Percentiles rank a stretch among this genome's conserved stretches.
Conservation (phyloP, 2,113 vertebrate genomes). For the Zapornia atra region DNA sequence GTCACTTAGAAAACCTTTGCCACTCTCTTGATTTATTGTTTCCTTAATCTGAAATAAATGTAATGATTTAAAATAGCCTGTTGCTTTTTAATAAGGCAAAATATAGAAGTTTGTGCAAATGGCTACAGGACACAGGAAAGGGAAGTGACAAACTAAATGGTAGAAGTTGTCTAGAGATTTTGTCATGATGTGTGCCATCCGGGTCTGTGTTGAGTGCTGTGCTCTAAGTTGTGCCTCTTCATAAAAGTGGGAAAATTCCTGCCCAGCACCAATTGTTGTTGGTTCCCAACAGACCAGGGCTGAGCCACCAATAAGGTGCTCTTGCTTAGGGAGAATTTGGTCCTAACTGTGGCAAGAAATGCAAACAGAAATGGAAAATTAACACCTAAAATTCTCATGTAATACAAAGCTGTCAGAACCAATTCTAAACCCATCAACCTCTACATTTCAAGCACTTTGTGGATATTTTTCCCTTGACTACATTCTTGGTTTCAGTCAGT, state of each 20-base stretch:
- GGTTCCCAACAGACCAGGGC: background rate
- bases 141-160: background rate
- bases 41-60: constrained; percentile 31
- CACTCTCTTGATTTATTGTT: constrained; percentile 14
- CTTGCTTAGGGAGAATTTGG: background rate
- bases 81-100: background rate
- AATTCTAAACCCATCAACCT: constrained; percentile 16
- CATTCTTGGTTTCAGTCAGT: background rate
- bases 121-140: background rate
- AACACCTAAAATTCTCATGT: background rate
- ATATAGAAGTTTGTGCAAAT: background rate
- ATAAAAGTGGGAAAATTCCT: background rate
- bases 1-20: constrained; percentile 22
- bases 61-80: background rate
- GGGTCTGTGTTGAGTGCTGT: background rate
- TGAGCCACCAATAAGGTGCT: background rate
- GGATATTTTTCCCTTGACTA: constrained; percentile 13
- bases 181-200: background rate
- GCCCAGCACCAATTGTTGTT: background rate
- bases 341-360: background rate
- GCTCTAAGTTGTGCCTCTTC: background rate
- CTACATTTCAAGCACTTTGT: background rate
- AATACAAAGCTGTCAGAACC: background rate
- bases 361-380: constrained; percentile 27
- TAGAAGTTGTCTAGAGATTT: background rate